Conservation (phyloP, 2,113 vertebrate genomes). For the Narcine bancroftii region DNA sequence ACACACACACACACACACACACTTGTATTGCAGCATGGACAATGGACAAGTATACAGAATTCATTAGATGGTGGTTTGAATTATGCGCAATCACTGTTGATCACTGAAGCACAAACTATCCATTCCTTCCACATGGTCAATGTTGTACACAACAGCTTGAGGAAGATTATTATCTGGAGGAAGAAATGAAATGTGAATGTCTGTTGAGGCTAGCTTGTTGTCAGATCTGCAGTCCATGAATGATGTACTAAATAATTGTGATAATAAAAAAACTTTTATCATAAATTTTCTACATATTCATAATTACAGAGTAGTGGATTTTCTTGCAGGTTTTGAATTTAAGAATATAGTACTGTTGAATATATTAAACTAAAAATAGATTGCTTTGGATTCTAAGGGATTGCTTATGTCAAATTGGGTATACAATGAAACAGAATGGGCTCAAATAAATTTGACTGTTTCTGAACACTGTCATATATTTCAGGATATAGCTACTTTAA, state of each 20-base stretch:
- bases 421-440: neutral
- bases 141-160: slow-evolving; percentile 9
- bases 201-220: slow-evolving; percentile 18
- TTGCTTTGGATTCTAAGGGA: too few relatives aligned
- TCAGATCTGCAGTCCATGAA: slow-evolving; percentile 1
- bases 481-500: neutral
- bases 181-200: neutral
- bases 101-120: neutral
- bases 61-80: neutral
- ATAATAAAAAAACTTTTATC: neutral
- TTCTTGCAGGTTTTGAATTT: neutral
- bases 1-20: too few relatives aligned
- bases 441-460: neutral
- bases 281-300: neutral
- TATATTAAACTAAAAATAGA: too few relatives aligned
- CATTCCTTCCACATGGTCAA: slow-evolving; percentile 16
- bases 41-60: neutral
- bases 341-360: neutral
- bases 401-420: neutral
- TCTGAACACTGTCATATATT: neutral
- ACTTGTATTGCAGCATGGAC: too few relatives aligned
- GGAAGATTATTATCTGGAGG: slow-evolving; percentile 7
- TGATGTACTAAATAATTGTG: neutral
- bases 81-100: neutral
- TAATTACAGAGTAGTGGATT: neutral